Evolutionary conservation across 2,113 vertebrate genomes (phyloP).

Genomic region (Struthidea cinerea): DNA sequence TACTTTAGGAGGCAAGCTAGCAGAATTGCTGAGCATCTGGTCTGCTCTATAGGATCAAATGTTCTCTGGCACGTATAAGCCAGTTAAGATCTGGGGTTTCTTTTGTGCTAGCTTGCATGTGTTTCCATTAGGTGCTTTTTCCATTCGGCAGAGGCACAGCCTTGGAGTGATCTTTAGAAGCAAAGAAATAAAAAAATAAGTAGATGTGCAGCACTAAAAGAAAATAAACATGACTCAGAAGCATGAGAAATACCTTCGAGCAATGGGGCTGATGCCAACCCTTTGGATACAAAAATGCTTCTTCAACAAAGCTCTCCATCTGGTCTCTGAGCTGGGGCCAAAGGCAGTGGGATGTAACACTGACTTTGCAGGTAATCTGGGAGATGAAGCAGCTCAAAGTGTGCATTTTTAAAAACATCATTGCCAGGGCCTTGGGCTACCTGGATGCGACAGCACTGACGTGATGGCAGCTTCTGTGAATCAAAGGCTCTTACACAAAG

Average conservation of each 20-base stretch:
- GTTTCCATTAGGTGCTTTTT: neutral
- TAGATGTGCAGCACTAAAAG: neutral
- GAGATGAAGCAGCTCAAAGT: neutral
- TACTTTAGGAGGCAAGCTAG: neutral
- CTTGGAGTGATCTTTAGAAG: slow-evolving; percentile 29
- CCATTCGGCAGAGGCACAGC: neutral
- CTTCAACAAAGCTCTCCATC: slow-evolving; percentile 51
- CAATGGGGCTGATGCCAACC: slow-evolving; percentile 27
- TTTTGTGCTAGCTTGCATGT: neutral
- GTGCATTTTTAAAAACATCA: neutral
- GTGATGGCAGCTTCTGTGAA: neutral
- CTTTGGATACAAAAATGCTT: slow-evolving; percentile 38
- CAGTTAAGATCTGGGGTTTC: neutral
- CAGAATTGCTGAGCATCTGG: slow-evolving; percentile 15
- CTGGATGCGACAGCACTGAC: neutral
- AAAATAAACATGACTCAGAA: slow-evolving; percentile 53
- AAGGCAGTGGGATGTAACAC: neutral
- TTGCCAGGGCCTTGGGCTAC: neutral
- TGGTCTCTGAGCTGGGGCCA: slow-evolving; percentile 36
- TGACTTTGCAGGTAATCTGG: slow-evolving; percentile 20
- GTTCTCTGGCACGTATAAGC: neutral
- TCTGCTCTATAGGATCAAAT: neutral
- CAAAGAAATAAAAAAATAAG: slow-evolving; percentile 17
- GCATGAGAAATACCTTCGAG: slow-evolving; percentile 57
- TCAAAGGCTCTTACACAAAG: neutral